These are phyloP conservation scores for Lobophora halterata DNA, from an alignment of 2,888 invertebrate genomes.

Conservation along the genomic window DNA sequence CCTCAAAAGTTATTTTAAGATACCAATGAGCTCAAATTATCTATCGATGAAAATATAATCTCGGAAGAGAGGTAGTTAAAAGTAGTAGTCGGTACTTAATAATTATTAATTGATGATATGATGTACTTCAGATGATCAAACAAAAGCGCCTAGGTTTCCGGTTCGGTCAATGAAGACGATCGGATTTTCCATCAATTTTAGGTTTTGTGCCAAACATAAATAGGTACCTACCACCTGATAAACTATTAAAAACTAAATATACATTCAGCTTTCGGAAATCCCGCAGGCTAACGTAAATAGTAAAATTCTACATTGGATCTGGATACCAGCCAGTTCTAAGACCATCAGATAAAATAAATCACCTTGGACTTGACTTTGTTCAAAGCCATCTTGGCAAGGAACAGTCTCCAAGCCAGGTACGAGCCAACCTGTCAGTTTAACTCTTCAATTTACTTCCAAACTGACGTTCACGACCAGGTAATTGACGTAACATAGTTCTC, in stretches of 20 bases:
- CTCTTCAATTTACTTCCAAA: slow-evolving; percentile 24
- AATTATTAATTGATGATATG: too few species aligned
- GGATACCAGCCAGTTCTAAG: slow-evolving; percentile 52
- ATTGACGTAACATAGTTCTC: slow-evolving; percentile 36
- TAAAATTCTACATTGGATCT: slow-evolving; percentile 53
- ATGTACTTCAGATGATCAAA: slow-evolving; percentile 10
- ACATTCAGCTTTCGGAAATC: slow-evolving; percentile 4
- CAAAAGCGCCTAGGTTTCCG: slow-evolving; percentile 9
- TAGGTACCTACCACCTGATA: neutral
- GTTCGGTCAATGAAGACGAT: slow-evolving; percentile 12
- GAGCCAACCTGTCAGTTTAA: slow-evolving; percentile 34
- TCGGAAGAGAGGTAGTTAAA: too few species aligned
- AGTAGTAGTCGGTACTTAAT: too few species aligned
- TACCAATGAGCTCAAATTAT: too few species aligned
- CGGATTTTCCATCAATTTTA: slow-evolving; percentile 12
- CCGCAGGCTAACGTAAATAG: slow-evolving; percentile 22
- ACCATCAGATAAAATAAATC: slow-evolving; percentile 57
- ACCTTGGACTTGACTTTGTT: slow-evolving; percentile 62
- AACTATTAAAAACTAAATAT: slow-evolving; percentile 5
- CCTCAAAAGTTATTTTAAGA: too few species aligned
- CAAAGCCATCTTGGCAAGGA: slow-evolving; percentile 37
- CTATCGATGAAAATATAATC: too few species aligned
- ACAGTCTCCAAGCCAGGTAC: slow-evolving; percentile 34
- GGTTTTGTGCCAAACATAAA: slow-evolving; percentile 17
- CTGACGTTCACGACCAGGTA: slow-evolving; percentile 23